Base-by-base conservation (phyloP, 2,797 vertebrate genomes). In the Hoplostethus mediterraneus region DNA sequence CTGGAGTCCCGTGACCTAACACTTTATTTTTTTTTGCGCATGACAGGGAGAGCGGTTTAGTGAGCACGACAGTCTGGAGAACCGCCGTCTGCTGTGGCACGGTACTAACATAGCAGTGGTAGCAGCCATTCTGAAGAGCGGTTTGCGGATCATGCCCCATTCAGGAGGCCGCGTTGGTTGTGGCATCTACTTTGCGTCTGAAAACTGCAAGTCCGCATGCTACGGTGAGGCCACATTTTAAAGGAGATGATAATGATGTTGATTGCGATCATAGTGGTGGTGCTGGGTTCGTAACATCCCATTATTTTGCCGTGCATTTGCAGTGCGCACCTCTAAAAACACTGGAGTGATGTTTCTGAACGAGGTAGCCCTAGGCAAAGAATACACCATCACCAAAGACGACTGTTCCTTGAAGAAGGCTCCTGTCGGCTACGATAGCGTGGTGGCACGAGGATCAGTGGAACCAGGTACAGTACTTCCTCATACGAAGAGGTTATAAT, bases 151-250 rank as follows among this genome's bases (percentile, higher is more conserved):
- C 81, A 97, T 98, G 97, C 97, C 97, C 0, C 97, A 98, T 72
- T 97, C 97, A 0, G 96, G 97, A 0, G 97, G 97, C 0, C 94
- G 95, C 0, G 96, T 98, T 21, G 97, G 97, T 67, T 81, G 86
- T 2, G 97, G 97, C n/a, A 96, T 98, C 80, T 99, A 97, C 89
- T 98, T 98, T 0, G 95, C 97, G 45, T 99, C 97, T 0, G 97
- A 98, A 93, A 97, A 96, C 88, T 75, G 80, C 68, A 98, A 97
- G 85, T 98, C 97, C 11, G 95, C 95, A 0, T 0, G 66, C 77
- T 98, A 97, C 0, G 96, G 97, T 99, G 81, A 96, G 93, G 4
- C n/a, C 36, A 0, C 7, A 7, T 31, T n/a, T 33, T 14, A 44
- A 64, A 47, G 5, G 49, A 42, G 12, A 49, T n/a, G 0, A 54